Conservation (phyloP, 2,888 invertebrate genomes). For the Holacanthella duospinosa region DNA sequence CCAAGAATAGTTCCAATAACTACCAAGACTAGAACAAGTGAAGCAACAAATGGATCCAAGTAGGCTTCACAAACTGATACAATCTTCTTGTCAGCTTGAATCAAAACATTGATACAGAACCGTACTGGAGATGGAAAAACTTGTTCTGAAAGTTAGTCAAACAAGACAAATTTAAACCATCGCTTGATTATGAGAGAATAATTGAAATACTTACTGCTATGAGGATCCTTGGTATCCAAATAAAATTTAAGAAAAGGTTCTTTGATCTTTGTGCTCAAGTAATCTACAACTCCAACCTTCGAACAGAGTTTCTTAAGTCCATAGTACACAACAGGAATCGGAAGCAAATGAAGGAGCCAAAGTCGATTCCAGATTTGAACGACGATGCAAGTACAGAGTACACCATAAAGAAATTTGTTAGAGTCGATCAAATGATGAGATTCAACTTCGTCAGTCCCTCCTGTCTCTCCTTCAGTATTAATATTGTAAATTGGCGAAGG, state of each 20-base stretch:
- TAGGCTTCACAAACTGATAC: constrained; percentile 43
- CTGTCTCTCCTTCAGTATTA: neutral
- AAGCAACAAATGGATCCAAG: constrained; percentile 74
- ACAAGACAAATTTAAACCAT: constrained; percentile 2
- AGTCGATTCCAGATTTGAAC: constrained; percentile 79
- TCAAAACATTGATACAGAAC: constrained; percentile 55
- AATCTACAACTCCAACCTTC: constrained; percentile 22
- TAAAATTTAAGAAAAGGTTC: constrained; percentile 20
- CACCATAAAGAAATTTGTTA: constrained; percentile 60
- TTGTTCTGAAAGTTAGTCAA: constrained; percentile 14
- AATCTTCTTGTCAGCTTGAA: constrained; percentile 38
- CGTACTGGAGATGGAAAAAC: constrained; percentile 47
- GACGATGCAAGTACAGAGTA: constrained; percentile 69
- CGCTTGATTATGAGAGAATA: too few species aligned
- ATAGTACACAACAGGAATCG: constrained; percentile 65
- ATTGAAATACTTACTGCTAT: constrained; percentile 2
- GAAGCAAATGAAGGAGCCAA: constrained; percentile 65
- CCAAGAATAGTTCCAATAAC: constrained; percentile 66
- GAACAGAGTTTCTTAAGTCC: constrained; percentile 45
- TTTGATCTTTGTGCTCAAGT: constrained; percentile 16
- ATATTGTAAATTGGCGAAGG: constrained; percentile 10
- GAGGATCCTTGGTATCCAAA: constrained; percentile 17
- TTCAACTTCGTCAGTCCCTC: constrained; percentile 41
- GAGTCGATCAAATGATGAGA: constrained; percentile 47
- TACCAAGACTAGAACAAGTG: constrained; percentile 74